Conservation (phyloP, 2,888 invertebrate species). For the Asteroscopus sphinx region DNA sequence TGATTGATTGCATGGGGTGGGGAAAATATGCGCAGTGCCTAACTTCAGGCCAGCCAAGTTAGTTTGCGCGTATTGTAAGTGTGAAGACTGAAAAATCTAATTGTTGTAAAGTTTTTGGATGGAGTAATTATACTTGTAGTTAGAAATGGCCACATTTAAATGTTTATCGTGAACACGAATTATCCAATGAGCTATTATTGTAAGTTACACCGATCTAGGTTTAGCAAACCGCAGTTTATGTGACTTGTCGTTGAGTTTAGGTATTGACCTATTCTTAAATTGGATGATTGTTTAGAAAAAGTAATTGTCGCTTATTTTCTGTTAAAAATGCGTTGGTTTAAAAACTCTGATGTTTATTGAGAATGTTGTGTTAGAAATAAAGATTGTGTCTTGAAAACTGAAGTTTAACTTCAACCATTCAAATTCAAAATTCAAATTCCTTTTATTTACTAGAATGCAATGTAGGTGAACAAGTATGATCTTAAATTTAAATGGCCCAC, state of each 20-base stretch:
- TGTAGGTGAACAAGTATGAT: too few relatives aligned
- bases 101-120: conserved; percentile 57
- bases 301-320: conserved; percentile 65
- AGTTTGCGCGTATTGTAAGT: too few relatives aligned
- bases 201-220: conserved; percentile 67
- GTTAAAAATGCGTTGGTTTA: conserved; percentile 68
- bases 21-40: too few relatives aligned
- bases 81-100: conserved; percentile 59
- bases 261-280: conserved; percentile 36
- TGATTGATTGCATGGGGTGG: too few relatives aligned
- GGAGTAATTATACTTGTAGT: conserved; percentile 63
- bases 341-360: conserved; percentile 67
- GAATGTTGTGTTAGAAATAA: conserved; percentile 83
- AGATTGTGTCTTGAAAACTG: conserved; percentile 75
- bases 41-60: too few relatives aligned
- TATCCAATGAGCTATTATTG: conserved; percentile 68
- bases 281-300: conserved; percentile 53
- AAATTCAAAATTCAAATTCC: too few relatives aligned
- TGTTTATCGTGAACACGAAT: conserved; percentile 68
- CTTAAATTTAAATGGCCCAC: too few relatives aligned
- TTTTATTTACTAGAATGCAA: too few relatives aligned
- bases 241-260: conserved; percentile 49
- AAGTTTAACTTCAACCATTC: conserved; percentile 32
- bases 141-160: conserved; percentile 60
- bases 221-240: conserved; percentile 54